A percentile compares a stretch with the other conserved stretches of the same genome.
These are phyloP conservation scores for Caloenas nicobarica DNA, from an alignment of 2,113 vertebrate species.

Conservation along the genomic window DNA sequence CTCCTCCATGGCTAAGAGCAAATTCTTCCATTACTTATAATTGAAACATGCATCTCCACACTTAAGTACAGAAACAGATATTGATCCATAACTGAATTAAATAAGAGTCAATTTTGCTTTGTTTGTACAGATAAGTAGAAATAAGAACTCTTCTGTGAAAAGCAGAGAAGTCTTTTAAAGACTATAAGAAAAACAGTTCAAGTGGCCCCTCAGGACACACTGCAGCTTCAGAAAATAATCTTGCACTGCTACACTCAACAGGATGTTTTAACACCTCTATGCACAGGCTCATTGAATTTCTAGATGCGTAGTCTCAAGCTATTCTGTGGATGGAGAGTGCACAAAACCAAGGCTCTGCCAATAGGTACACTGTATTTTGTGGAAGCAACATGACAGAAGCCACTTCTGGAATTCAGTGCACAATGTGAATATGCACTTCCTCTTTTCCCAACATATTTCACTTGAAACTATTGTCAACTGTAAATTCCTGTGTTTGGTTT, in stretches of 20 bases:
- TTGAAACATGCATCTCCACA: background rate
- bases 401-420: background rate
- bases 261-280: background rate
- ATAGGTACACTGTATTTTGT: background rate
- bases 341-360: background rate
- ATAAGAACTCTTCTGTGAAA: background rate
- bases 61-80: background rate
- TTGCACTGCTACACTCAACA: background rate
- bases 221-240: background rate
- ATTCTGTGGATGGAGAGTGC: background rate
- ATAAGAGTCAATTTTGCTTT: background rate
- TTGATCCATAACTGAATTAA: constrained; percentile 31
- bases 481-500: background rate
- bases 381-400: background rate
- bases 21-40: background rate
- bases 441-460: background rate
- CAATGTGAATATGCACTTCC: background rate
- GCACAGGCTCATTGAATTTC: background rate
- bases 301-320: background rate
- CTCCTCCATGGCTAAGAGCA: background rate
- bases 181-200: background rate
- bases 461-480: background rate
- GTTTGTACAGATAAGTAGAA: background rate
- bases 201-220: background rate
- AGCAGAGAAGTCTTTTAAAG: background rate